Base-by-base conservation (phyloP, 2,113 vertebrate genomes). In the Meles meles region DNA sequence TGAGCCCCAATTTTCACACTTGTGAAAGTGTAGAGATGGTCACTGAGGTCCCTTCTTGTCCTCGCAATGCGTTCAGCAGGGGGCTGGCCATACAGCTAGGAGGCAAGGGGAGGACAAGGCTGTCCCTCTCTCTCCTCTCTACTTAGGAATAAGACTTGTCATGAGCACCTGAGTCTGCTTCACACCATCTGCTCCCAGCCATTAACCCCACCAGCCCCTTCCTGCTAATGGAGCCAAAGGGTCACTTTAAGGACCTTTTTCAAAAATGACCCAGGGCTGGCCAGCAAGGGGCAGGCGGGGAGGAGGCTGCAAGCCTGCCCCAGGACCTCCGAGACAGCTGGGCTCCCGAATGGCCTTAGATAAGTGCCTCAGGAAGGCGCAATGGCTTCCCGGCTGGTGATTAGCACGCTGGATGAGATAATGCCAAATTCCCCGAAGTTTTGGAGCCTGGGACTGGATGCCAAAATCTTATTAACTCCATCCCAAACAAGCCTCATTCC, bases 371-470 rank as follows among this genome's bases (percentile, higher is more conserved):
- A 83, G 93, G 94, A 96, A 97, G 97, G 96, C 91, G 55, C 61
- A 84, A 76, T 37, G 83, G 80, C 59, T 97, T 95, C 90, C 95
- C 59, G 92, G 97, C 94, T 97, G 93, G 86, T 59, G 90, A 83
- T 87, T 59, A 96, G 80, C 37, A 4, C 77, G 39, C 59, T 39
- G 17, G 71, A 81, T 90, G 95, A 97, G 90, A 95, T 93, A 90
- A 94, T 86, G 82, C 91, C 97, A 77, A 94, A 97, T 95, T 96
- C 96, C 91, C 91, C 86, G 6, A 89, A 86, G 93, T 81, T 82
- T 2, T 97, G 72, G 81, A 92, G 88, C 72, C 94, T 81, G 82
- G 74, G 86, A 77, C 55, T 55, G 11, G 39, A 92, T 65, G 92
- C 95, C 96, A 96, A 97, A 94, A 49, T 39, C 55, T 34, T 91